A percentile compares a stretch with the other conserved stretches of the same genome.
These are phyloP conservation scores for Chelon auratus DNA, from an alignment of 2,797 vertebrate species.

Conservation along the genomic window DNA sequence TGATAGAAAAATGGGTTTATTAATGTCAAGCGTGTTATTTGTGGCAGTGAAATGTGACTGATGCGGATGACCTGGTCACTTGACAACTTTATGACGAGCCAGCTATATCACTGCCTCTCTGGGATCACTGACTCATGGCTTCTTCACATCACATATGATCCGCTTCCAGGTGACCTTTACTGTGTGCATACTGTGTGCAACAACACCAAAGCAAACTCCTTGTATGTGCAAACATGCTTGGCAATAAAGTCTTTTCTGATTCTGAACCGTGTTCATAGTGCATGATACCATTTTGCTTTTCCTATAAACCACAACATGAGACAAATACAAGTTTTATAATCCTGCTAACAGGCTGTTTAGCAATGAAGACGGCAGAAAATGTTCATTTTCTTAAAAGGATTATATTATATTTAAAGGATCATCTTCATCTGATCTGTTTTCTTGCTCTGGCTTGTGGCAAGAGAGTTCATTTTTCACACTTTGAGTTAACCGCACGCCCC, in stretches of 20 bases:
- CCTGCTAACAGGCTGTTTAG: conserved; percentile 1
- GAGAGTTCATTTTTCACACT: conserved; percentile 3
- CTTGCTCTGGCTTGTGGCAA: background rate
- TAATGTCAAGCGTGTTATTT: conserved; percentile 29
- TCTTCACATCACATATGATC: conserved; percentile 3
- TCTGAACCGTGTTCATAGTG: background rate
- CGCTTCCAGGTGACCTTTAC: conserved; percentile 37
- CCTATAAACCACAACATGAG: background rate
- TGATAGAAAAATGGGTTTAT: conserved; percentile 25
- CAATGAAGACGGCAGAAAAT: background rate
- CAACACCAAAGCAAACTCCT: too few relatives aligned
- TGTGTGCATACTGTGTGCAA: too few relatives aligned
- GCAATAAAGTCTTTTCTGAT: too few relatives aligned
- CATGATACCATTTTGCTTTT: background rate
- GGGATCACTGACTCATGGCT: conserved; percentile 9
- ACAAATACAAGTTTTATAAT: background rate
- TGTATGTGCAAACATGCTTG: too few relatives aligned
- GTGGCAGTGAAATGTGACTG: conserved; percentile 19
- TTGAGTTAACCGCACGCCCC: conserved; percentile 6
- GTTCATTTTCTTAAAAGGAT: background rate
- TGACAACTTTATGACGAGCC: conserved; percentile 45
- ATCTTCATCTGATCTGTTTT: background rate
- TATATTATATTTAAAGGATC: background rate
- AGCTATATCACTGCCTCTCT: background rate
- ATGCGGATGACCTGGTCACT: conserved; percentile 10